A percentile compares a stretch with the other conserved stretches of the same genome.
Conservation (phyloP, 2,797 vertebrate genomes). For the Todus mexicanus region DNA sequence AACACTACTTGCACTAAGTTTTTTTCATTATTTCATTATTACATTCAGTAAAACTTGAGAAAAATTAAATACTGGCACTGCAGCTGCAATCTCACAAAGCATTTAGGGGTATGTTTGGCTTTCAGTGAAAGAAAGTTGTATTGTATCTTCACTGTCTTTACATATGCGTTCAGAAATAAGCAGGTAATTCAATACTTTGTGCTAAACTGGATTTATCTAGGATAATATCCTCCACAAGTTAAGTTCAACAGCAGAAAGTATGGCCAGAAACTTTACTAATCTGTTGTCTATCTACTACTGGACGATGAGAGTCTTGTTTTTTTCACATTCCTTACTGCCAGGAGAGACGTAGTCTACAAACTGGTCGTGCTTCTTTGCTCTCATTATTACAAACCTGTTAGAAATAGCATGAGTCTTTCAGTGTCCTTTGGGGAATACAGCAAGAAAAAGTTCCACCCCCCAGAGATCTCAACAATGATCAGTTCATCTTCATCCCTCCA, state of each 20-base stretch:
- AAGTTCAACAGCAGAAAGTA: background rate
- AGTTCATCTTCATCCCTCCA: constrained; percentile 66
- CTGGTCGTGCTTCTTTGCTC: background rate
- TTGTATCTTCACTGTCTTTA: background rate
- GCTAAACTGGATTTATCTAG: background rate
- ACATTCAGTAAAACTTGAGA: background rate
- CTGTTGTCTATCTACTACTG: background rate
- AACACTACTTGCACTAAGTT: background rate
- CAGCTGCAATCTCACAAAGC: background rate
- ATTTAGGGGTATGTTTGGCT: background rate
- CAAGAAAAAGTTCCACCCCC: constrained; percentile 44
- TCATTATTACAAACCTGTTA: constrained; percentile 1
- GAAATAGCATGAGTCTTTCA: constrained; percentile 9
- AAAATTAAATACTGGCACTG: background rate
- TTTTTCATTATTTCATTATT: background rate
- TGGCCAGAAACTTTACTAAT: background rate
- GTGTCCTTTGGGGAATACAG: constrained; percentile 9
- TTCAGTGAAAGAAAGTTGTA: background rate
- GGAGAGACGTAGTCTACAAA: background rate
- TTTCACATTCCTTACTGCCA: background rate
- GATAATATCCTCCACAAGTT: background rate
- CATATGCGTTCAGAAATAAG: background rate
- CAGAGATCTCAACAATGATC: constrained; percentile 65
- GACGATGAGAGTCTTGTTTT: background rate
- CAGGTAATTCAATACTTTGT: background rate